Base-by-base conservation (phyloP, 2,888 invertebrate species). In the Watsonalla binaria region DNA sequence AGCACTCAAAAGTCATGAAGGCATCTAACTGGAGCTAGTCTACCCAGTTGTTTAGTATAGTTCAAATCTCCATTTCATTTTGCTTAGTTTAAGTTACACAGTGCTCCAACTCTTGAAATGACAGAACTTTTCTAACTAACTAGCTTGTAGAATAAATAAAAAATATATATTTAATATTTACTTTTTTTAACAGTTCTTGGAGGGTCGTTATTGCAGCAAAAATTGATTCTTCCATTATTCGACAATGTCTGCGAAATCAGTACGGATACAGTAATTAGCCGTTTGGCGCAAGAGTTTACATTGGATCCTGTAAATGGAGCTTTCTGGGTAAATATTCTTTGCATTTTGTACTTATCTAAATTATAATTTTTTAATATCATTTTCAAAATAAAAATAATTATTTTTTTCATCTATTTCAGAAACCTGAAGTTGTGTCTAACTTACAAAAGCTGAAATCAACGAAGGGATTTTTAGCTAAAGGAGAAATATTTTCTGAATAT, bases 161-260 rank as follows among this genome's bases (percentile, higher is more conserved):
- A 54, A 48, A 15, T 54, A 8, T 24, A 37, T 53, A 47, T 35
- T 53, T 53, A 48, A 24, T 51, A 24, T 24, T 24, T 24, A 24
- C 45, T 51, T 51, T 60, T 62, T 48, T 57, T 70, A 74, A 53
- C 67, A 86, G 87, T 66, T 56, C 67, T 78, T 14, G 56, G 68
- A 55, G 82, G 77, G 71, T 84, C 85, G 84, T 67, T 85, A 5
- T 78, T 82, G 47, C 62, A 82, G 24, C 88, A 90, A 60, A 87
- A 86, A 58, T 53, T 81, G 24, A 61, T 90, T 49, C 67, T 86
- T 11, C 82, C 86, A 1, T 63, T 90, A 52, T 88, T 90, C 54
- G 87, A 90, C 58, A 86, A 90, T 64, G 81, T 90, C 7, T 89
- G 89, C 55, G 89, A 89, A 70, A 69, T 68, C 34, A 88, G 86